Evolutionary conservation across 2,888 invertebrate genomes (phyloP).

Genomic region (Xylota sylvarum): DNA sequence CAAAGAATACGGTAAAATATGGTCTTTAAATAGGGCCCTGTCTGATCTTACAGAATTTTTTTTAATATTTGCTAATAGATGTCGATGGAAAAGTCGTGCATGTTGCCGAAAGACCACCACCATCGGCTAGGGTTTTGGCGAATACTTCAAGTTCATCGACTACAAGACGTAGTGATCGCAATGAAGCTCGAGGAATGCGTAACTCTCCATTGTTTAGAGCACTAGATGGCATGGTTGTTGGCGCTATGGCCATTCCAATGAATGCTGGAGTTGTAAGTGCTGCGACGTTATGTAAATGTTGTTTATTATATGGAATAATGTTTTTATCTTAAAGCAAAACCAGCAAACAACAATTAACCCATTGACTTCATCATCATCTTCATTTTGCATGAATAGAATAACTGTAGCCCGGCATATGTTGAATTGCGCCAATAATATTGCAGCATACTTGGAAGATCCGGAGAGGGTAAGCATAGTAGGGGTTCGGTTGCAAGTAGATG

Average conservation of each 20-base stretch:
- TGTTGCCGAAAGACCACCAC: constrained; percentile 95
- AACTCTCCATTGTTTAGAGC: constrained; percentile 83
- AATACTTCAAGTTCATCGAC: constrained; percentile 78
- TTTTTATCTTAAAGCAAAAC: constrained; percentile 76
- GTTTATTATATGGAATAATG: background rate
- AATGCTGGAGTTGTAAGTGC: constrained; percentile 79
- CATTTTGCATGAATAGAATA: constrained; percentile 85
- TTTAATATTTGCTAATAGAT: constrained; percentile 86
- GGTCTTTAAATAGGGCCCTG: background rate
- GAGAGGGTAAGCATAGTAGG: constrained; percentile 79
- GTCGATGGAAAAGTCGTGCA: constrained; percentile 97
- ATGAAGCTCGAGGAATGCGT: constrained; percentile 82
- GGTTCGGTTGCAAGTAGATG: constrained; percentile 1
- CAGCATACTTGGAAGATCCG: constrained; percentile 84
- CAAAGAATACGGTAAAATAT: constrained; percentile 91
- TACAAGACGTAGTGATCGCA: constrained; percentile 84
- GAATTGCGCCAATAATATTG: constrained; percentile 84
- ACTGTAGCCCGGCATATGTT: constrained; percentile 85
- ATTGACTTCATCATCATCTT: constrained; percentile 83
- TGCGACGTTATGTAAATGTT: background rate
- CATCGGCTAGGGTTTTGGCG: constrained; percentile 84
- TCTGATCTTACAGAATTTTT: background rate
- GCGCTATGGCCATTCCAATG: constrained; percentile 85
- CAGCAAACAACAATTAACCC: constrained; percentile 81
- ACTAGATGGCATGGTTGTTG: constrained; percentile 84